Evolutionary conservation across 2,113 vertebrate species (phyloP).

Genomic region (Aptenodytes patagonicus): DNA sequence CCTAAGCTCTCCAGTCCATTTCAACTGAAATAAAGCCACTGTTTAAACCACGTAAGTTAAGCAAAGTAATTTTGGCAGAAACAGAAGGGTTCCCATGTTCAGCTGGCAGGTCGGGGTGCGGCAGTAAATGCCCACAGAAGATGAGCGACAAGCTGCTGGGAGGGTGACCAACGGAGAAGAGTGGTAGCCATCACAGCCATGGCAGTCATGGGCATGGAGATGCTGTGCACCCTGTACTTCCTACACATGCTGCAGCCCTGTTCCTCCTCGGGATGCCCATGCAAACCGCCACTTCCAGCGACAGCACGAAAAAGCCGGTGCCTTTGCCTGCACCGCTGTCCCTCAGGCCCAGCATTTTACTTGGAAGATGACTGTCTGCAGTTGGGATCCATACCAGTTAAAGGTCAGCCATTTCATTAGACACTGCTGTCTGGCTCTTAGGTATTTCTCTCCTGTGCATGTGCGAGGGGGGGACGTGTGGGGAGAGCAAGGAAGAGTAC

Average conservation of each 20-base stretch:
- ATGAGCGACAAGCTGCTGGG: background rate
- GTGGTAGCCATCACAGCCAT: background rate
- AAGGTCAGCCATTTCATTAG: background rate
- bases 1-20: background rate
- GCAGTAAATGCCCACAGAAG: background rate
- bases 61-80: background rate
- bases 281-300: background rate
- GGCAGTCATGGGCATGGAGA: background rate
- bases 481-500: background rate
- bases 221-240: background rate
- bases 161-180: background rate
- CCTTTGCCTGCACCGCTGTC: background rate
- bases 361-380: background rate
- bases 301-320: rapidly evolving
- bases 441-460: background rate
- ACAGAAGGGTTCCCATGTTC: background rate
- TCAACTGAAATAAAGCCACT: background rate
- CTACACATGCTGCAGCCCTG: background rate
- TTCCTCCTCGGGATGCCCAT: rapidly evolving
- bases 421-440: background rate
- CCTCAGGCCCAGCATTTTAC: background rate
- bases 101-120: background rate
- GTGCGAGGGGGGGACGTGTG: rapidly evolving
- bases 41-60: background rate
- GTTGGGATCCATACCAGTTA: background rate